These are phyloP conservation scores for Telmatherina bonti DNA, from an alignment of 2,797 vertebrate genomes.

Conservation along the genomic window DNA sequence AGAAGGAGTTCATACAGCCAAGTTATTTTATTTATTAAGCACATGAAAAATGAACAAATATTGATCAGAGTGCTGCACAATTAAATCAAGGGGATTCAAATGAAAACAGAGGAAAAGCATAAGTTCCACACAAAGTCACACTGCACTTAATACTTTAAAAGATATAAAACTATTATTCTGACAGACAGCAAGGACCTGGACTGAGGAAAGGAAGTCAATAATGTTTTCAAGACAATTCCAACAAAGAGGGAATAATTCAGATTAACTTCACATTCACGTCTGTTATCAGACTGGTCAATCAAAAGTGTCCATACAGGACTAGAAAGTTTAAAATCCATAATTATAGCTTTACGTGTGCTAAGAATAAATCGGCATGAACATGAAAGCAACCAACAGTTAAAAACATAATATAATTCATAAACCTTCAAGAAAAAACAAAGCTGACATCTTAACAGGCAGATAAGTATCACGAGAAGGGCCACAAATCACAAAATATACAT, in stretches of 20 bases:
- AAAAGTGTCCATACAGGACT: too few relatives aligned
- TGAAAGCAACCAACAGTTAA: not conserved
- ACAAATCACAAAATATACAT: not conserved
- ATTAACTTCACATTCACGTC: not conserved
- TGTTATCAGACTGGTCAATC: not conserved
- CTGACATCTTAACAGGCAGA: slow-evolving; percentile 6
- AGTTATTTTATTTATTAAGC: slow-evolving; percentile 12
- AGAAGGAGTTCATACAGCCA: not conserved
- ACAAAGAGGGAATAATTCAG: not conserved
- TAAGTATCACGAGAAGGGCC: not conserved
- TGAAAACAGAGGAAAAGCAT: not conserved
- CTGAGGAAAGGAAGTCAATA: not conserved
- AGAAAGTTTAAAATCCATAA: not conserved
- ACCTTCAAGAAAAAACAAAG: not conserved
- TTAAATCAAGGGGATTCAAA: not conserved
- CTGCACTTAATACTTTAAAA: slow-evolving; percentile 1
- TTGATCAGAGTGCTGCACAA: not conserved
- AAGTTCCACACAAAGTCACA: slow-evolving; percentile 14
- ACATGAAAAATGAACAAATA: slow-evolving; percentile 3
- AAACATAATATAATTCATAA: not conserved
- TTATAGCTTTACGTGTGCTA: not conserved
- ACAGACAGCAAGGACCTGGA: not conserved
- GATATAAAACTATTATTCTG: not conserved
- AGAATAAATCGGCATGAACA: not conserved
- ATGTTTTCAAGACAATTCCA: not conserved